Evolutionary conservation across 2,888 invertebrate genomes (phyloP).

Genomic region (Synanthedon vespiformis): DNA sequence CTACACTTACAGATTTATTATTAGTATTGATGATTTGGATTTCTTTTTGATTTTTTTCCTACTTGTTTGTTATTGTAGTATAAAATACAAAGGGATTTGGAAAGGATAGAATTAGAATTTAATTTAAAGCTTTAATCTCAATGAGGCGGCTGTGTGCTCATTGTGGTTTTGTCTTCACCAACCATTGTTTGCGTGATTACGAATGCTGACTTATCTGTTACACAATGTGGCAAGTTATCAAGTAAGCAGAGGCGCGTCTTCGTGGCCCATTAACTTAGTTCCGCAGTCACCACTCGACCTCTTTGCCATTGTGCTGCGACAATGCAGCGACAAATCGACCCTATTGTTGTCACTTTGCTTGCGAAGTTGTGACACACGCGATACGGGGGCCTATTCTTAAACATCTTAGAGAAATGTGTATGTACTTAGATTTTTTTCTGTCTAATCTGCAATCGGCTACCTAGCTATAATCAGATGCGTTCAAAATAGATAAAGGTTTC

Average conservation of each 20-base stretch:
- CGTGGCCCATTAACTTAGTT: slow-evolving; percentile 27
- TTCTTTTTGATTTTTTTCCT: too few relatives aligned
- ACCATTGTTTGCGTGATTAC: not conserved
- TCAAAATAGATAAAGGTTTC: too few relatives aligned
- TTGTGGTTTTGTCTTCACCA: not conserved
- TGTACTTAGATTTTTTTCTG: too few relatives aligned
- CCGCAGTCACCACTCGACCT: slow-evolving; percentile 30
- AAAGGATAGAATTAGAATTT: too few relatives aligned
- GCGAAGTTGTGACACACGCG: slow-evolving; percentile 15
- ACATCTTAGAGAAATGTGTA: slow-evolving; percentile 1
- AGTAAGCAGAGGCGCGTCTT: slow-evolving; percentile 8
- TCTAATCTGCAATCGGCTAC: too few relatives aligned
- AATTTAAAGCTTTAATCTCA: too few relatives aligned
- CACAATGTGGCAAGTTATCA: not conserved
- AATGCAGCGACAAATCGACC: slow-evolving; percentile 44
- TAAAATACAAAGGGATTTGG: too few relatives aligned
- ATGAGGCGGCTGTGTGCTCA: not conserved
- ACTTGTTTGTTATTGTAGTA: too few relatives aligned
- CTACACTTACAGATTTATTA: too few relatives aligned
- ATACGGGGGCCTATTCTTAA: slow-evolving; percentile 4
- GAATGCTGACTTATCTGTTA: not conserved
- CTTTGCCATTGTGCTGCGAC: slow-evolving; percentile 39
- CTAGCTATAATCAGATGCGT: too few relatives aligned
- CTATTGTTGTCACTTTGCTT: slow-evolving; percentile 42
- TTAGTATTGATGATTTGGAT: too few relatives aligned